Base-by-base conservation (phyloP, 2,888 invertebrate genomes). In the Aromia moschata region DNA sequence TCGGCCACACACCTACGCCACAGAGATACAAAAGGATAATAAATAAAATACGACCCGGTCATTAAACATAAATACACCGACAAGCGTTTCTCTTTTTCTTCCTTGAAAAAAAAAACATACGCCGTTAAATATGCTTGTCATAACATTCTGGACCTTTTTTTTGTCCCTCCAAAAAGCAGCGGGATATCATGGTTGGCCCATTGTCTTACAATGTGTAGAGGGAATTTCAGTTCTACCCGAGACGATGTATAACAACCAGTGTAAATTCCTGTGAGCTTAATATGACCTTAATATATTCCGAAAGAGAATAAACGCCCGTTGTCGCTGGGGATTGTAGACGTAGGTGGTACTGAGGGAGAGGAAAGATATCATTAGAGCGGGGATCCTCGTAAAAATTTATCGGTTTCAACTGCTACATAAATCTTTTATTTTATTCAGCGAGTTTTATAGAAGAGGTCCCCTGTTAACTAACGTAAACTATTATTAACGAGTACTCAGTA, bases 51-150 rank as follows among this genome's bases (percentile, higher is more conserved):
- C 62, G 60, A 64, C 60, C 64, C 46, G 67, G 68, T 69, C 72
- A 69, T 71, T 72, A 70, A 72, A 70, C 68, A 71, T 69, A 69
- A 69, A 70, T 68, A 68, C 65, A 68, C 68, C 66, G 68, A 70
- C 69, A 70, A 61, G 69, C 64, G 60, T 65, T 44, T 58, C 58
- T 49, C 64, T 65, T 65, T 62, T 63, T 7, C 25, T 25, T 25
- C 7, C 7, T 25, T 25, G 25, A 5, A 7, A n/a, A n/a, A 43
- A 55, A 64, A 41, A 37, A 55, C 52, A n/a, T n/a, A n/a, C 52
- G 53, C 36, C 56, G 18, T 51, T 57, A 56, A 56, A 52, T 52
- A 52, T 41, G 40, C 41, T 31, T 63, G 64, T 65, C 68, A 63
- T 64, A 64, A 68, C 60, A 64, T 60, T 60, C 67, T 58, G 58